Evolutionary conservation across 2,113 vertebrate species (phyloP), one percentile per base, ranked within the genome.

Genomic region (Halichoerus grypus): DNA sequence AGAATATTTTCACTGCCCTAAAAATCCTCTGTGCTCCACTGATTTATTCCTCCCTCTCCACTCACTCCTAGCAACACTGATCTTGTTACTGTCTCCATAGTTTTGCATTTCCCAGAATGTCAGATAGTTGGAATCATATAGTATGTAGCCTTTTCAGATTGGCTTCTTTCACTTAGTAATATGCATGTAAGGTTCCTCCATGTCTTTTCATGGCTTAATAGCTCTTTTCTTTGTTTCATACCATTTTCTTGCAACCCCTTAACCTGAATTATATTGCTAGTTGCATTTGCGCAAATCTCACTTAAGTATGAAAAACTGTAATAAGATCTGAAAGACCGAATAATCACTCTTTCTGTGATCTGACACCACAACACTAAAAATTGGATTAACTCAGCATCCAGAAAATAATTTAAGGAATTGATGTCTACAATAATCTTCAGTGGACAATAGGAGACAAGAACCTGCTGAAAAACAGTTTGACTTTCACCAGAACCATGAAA

Each of bases 391-490:
- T 84, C 4, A 31, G 53, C 5, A 5, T 65, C 59, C 0, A 86
- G 63, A 88, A 26, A 67, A 65, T 14, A 67, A 67, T 1, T 42
- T 19, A 22, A 95, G 69, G 16, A 94, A 28, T 0, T 19, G 10
- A 42, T 15, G 7, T 46, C 77, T 71, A 19, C 16, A 61, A 55
- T 21, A 69, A 69, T 57, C 42, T 92, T 31, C 80, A 22, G 31
- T 69, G 19, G 39, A 65, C 95, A 74, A 22, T 2, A 24, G 26
- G 42, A 89, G 36, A 61, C 0, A 57, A 3, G 0, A 46, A 39
- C 65, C 83, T 96, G 59, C 36, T 33, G 76, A 94, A 77, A 96
- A 96, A 65, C 28, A 76, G 15, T 49, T 16, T 19, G 55, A 61
- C 36, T 72, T 76, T 92, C 39, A 76, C 26, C 67, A 55, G 80